Evolutionary conservation across 1,140 invertebrate species (phyloP).

Genomic region (Calephelis nemesis): DNA sequence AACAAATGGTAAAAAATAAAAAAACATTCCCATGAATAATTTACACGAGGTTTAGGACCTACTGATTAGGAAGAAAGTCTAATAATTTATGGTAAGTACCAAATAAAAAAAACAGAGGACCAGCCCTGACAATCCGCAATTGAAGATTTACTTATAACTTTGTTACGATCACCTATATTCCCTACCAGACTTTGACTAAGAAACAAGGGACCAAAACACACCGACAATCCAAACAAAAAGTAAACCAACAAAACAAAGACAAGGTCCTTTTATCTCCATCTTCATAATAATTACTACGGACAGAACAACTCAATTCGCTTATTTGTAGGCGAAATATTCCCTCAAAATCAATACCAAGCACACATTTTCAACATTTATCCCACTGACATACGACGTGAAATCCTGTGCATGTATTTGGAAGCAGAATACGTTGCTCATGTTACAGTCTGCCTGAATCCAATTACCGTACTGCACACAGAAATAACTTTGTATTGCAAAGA

Average conservation of each 20-base stretch:
- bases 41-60: too few species aligned
- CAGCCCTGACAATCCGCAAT: not conserved
- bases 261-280: constrained; percentile 57
- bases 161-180: not conserved
- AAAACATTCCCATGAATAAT: too few species aligned
- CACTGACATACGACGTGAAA: constrained; percentile 18
- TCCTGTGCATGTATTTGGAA: constrained; percentile 18
- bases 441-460: constrained; percentile 56
- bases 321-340: constrained; percentile 19
- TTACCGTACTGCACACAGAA: constrained; percentile 57
- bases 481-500: constrained; percentile 58
- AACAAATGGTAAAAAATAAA: too few species aligned
- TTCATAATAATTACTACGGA: constrained; percentile 74
- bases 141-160: not conserved
- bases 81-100: too few species aligned
- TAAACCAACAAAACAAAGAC: constrained; percentile 44
- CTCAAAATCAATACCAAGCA: constrained; percentile 25
- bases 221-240: constrained; percentile 36
- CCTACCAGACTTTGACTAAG: constrained; percentile 8
- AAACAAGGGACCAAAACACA: constrained; percentile 31
- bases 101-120: not conserved
- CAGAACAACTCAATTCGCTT: constrained; percentile 65
- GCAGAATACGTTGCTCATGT: constrained; percentile 21
- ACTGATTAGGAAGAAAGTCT: too few species aligned
- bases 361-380: constrained; percentile 20